Conservation (phyloP, 2,797 vertebrate genomes). For the Huso huso region DNA sequence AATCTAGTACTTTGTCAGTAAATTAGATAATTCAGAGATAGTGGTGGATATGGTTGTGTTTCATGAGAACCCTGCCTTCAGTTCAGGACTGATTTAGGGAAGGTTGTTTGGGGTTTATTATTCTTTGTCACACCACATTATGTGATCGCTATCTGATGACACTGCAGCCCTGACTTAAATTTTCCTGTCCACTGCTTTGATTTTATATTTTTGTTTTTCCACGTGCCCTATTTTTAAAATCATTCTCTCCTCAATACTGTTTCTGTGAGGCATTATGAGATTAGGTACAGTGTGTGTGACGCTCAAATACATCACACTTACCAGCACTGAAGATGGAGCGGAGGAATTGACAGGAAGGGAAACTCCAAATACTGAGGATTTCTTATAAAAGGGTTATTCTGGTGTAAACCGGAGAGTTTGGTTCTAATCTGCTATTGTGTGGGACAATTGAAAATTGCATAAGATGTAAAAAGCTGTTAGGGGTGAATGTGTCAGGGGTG, state of each 20-base stretch:
- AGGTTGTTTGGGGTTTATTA: no score
- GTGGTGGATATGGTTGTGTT: not conserved
- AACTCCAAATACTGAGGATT: not conserved
- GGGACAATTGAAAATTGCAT: no score
- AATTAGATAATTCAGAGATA: no score
- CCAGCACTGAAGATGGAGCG: not conserved
- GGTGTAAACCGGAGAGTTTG: no score
- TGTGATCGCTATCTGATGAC: not conserved
- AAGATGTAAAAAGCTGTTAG: no score
- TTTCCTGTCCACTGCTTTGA: not conserved
- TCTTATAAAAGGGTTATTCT: no score
- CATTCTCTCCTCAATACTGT: not conserved
- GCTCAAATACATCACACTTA: not conserved
- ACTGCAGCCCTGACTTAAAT: conserved; percentile 1
- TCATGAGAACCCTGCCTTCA: not conserved
- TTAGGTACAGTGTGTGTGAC: not conserved
- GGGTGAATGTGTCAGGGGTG: no score
- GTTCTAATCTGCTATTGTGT: no score
- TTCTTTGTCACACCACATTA: conserved; percentile 1
- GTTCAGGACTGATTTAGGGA: not conserved
- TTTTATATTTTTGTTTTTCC: no score
- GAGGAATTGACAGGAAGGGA: not conserved
- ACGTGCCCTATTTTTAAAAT: no score
- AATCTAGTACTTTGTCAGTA: no score
- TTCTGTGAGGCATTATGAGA: not conserved